Evolutionary conservation across 2,888 invertebrate genomes (phyloP).

Genomic region (Labia minor): DNA sequence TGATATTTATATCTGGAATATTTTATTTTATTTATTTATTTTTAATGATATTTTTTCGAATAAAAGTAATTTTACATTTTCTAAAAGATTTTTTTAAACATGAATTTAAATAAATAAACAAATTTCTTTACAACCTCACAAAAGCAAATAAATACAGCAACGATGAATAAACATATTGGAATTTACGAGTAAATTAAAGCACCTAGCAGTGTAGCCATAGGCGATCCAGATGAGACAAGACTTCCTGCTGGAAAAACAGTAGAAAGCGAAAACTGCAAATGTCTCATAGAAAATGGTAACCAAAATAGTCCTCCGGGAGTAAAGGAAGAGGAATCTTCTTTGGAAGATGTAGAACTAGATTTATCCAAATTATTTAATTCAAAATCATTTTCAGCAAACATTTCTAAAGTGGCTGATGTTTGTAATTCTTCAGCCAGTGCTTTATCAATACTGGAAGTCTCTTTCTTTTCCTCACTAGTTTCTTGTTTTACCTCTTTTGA

Average conservation of each 20-base stretch:
- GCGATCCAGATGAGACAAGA: constrained; percentile 30
- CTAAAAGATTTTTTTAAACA: no score
- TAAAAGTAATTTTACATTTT: no score
- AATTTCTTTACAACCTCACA: constrained; percentile 1
- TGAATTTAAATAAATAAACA: constrained; percentile 17
- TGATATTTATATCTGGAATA: no score
- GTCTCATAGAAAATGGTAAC: constrained; percentile 27
- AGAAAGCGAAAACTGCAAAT: constrained; percentile 30
- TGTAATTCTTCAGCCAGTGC: constrained; percentile 20
- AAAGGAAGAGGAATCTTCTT: background rate
- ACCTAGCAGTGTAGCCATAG: constrained; percentile 34
- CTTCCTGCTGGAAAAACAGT: constrained; percentile 30
- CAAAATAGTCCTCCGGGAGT: background rate
- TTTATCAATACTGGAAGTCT: constrained; percentile 9
- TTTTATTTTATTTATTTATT: no score
- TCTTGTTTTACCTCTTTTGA: constrained; percentile 25
- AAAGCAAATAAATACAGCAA: constrained; percentile 18
- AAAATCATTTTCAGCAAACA: constrained; percentile 16
- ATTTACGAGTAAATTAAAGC: constrained; percentile 32
- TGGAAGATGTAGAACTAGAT: background rate
- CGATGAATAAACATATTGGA: constrained; percentile 14
- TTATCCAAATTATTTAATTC: constrained; percentile 13
- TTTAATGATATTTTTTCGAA: no score
- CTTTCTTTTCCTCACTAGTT: constrained; percentile 26
- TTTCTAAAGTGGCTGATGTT: constrained; percentile 20